Conservation (phyloP, 1,140 invertebrate genomes). For the Hestina assimilis region DNA sequence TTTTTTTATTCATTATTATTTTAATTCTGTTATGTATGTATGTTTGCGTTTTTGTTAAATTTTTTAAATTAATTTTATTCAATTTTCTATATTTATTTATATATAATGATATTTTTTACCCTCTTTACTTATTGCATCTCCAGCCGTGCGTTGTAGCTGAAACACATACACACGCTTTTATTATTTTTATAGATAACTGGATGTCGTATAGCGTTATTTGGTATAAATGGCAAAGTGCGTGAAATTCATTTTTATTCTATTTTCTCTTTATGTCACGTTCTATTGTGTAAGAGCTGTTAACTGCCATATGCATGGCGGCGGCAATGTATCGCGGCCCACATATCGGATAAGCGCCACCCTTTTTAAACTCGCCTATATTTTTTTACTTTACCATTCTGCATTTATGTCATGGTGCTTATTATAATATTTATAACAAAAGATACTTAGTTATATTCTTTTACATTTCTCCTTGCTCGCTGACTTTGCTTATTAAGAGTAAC, state of each 20-base stretch:
- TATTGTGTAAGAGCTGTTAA: slow-evolving; percentile 32
- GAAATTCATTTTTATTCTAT: slow-evolving; percentile 5
- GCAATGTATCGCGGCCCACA: slow-evolving; percentile 13
- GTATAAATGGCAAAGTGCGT: not conserved
- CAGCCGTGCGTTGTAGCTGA: no score
- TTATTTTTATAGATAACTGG: no score
- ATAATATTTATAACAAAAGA: slow-evolving; percentile 1
- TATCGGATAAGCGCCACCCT: slow-evolving; percentile 22
- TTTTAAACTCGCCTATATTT: slow-evolving; percentile 6
- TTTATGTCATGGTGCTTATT: not conserved
- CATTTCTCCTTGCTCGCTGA: slow-evolving; percentile 28
- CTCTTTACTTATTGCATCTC: no score
- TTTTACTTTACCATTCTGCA: slow-evolving; percentile 1
- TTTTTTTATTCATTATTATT: no score
- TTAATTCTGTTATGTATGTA: no score
- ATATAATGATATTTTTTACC: no score
- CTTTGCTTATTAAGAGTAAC: slow-evolving; percentile 41
- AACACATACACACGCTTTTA: no score
- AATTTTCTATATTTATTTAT: no score
- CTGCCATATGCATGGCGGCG: slow-evolving; percentile 30
- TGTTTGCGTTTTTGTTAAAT: no score
- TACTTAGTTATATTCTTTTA: slow-evolving; percentile 3
- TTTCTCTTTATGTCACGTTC: slow-evolving; percentile 4
- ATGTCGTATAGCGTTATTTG: not conserved
- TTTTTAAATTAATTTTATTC: no score